These are phyloP conservation scores for Monochamus alternatus DNA, from an alignment of 2,888 invertebrate genomes.

Conservation along the genomic window DNA sequence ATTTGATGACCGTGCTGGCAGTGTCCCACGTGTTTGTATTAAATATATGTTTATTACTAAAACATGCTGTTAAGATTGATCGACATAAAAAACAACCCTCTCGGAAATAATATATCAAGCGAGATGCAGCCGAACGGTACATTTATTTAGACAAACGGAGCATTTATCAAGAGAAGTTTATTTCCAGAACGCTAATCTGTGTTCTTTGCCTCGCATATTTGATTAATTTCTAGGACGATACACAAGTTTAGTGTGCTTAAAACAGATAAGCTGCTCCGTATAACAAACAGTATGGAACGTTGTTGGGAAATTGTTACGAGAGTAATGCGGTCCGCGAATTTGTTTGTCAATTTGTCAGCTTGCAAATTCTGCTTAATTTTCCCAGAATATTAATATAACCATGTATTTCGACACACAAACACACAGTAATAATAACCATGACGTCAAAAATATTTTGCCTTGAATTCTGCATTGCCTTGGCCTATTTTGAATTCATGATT, in stretches of 20 bases:
- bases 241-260: conserved; percentile 22
- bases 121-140: conserved; percentile 64
- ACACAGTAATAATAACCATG: too few relatives aligned
- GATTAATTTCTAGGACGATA: conserved; percentile 52
- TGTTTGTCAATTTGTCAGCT: neutral
- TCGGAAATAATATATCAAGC: conserved; percentile 67
- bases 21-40: conserved; percentile 57
- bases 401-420: too few relatives aligned
- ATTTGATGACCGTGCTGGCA: conserved; percentile 41
- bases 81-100: conserved; percentile 62
- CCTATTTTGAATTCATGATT: too few relatives aligned
- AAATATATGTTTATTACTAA: conserved; percentile 63
- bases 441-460: too few relatives aligned
- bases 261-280: conserved; percentile 44
- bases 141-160: conserved; percentile 66
- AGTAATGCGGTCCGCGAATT: conserved; percentile 21
- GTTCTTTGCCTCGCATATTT: conserved; percentile 58
- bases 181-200: conserved; percentile 63
- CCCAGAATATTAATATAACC: too few relatives aligned
- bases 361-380: too few relatives aligned
- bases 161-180: conserved; percentile 65
- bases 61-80: conserved; percentile 63
- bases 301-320: conserved; percentile 33
- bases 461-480: too few relatives aligned
- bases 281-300: conserved; percentile 38